Evolutionary conservation across 2,888 invertebrate genomes (phyloP), one percentile per base, ranked within the genome.

Genomic region (Caradrina clavipalpis): DNA sequence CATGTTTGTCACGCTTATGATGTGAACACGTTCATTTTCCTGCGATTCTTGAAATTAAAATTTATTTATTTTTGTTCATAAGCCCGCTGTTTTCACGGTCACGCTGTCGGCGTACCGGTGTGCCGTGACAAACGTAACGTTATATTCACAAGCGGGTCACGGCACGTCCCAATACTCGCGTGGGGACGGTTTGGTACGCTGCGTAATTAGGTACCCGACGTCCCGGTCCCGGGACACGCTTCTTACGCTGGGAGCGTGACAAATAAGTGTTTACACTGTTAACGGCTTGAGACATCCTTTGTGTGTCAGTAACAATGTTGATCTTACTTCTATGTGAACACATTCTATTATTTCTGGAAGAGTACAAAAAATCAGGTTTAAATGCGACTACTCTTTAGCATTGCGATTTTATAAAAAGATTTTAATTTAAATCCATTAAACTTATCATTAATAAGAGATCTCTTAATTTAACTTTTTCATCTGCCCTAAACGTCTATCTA

Each of bases 131-230:
- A 50, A 50, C 26, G 80, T 73, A 80, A 78, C 72, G 50, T 68
- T 76, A 86, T 80, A 79, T 75, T 79, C 73, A 66, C 76, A 83
- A 84, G 73, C 83, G 73, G 85, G 85, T 83, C 85, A 87, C 79
- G 82, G 64, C 63, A 68, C 68, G 71, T 77, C 78, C 71, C 74
- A 77, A 80, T 81, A 82, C 75, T 70, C 77, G 58, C 50, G 19
- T 53, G n/a, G 57, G 56, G 59, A 67, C 56, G 58, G 35, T 58
- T 66, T 26, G 61, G 62, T 54, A 63, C 47, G 63, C 57, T 60
- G 61, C 61, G 26, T 73, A 81, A 82, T 83, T 64, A 83, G 63
- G 57, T 80, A 64, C 22, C 39, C 21, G 19, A n/a, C 21, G 22
- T 54, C 50, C 42, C 8, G 35, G 10, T 26, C 26, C 57, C 55